phyloP scores from a whole-genome alignment of 2,113 vertebrate genomes.

The Gobio gobio region DNA sequence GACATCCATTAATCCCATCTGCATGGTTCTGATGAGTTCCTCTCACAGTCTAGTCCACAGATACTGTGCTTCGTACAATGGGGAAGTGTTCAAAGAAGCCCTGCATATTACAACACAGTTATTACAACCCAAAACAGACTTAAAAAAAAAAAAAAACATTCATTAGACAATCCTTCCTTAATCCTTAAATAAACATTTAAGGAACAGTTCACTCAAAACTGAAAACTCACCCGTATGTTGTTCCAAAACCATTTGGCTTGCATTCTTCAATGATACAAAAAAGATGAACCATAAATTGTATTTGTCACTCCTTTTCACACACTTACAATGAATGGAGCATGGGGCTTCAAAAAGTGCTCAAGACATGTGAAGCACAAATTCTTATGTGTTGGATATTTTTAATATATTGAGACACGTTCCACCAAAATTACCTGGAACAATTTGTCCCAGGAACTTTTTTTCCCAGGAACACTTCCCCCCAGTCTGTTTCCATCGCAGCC shows the following conservation, averaged over 20 bases:
- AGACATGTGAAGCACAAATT: background rate
- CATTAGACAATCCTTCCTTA: background rate
- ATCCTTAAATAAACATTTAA: background rate
- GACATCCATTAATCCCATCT: background rate
- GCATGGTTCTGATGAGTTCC: background rate
- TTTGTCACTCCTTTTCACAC: background rate
- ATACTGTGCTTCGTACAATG: conserved; percentile 75
- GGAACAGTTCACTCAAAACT: background rate
- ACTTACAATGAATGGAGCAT: background rate
- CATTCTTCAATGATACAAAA: background rate
- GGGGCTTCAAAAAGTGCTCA: background rate
- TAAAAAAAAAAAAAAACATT: background rate
- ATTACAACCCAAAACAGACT: background rate
- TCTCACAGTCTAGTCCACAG: conserved; percentile 75
- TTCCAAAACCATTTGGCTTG: background rate
- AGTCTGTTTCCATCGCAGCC: no score
- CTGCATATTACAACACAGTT: conserved; percentile 70
- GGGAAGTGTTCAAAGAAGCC: conserved; percentile 93
- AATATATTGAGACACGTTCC: no score
- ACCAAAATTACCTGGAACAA: no score
- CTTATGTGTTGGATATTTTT: background rate
- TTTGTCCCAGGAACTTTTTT: no score
- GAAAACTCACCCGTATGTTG: background rate
- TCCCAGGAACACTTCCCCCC: no score
- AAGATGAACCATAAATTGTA: background rate